Base-by-base conservation (phyloP, 2,888 invertebrate genomes). In the Acholoe squamosa region DNA sequence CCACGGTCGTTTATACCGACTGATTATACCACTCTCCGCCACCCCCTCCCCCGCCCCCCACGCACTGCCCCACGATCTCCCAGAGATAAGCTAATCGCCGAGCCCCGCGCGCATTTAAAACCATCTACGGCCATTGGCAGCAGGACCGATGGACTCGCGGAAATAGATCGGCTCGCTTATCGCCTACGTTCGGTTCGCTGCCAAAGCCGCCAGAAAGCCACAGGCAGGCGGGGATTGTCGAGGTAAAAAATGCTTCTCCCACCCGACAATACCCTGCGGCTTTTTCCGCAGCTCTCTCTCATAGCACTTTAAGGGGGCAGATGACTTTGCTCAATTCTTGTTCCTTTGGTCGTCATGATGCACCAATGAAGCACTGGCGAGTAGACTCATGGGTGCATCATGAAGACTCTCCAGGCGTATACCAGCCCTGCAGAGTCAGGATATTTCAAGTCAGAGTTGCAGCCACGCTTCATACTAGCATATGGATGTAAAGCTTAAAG, bases 31-130 rank as follows among this genome's bases (percentile, higher is more conserved):
- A 7, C 0, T 28, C 25, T 7, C 61, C 54, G 54, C 54, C 67
- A 12, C 22, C 67, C 67, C 12, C 54, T 19, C 54, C 22, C n/a
- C 7, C 22, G 12, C 3, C 61, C 22, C 61, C 61, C 61, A n/a
- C 61, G n/a, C 14, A 12, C 61, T 19, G 61, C 7, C 22, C 22
- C 61, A 7, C 5, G 61, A 71, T 71, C 71, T 3, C 12, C 0
- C 71, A 0, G 71, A 71, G 71, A 71, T 71, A 71, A 71, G 71
- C 71, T 71, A 71, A 71, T 71, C 71, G 31, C 71, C 71, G 31
- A 14, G 25, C 71, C 28, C 25, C 71, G 12, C 25, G 28, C 71
- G 71, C 71, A 71, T 71, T 28, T 71, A 71, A 61, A 61, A 71
- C 71, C 71, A 71, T 71, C 31, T 25, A 7, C 71, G 25, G 28